These are phyloP conservation scores for Palythoa grandiflora DNA, from an alignment of 92 coral and sea anemone species.

Conservation along the genomic window DNA sequence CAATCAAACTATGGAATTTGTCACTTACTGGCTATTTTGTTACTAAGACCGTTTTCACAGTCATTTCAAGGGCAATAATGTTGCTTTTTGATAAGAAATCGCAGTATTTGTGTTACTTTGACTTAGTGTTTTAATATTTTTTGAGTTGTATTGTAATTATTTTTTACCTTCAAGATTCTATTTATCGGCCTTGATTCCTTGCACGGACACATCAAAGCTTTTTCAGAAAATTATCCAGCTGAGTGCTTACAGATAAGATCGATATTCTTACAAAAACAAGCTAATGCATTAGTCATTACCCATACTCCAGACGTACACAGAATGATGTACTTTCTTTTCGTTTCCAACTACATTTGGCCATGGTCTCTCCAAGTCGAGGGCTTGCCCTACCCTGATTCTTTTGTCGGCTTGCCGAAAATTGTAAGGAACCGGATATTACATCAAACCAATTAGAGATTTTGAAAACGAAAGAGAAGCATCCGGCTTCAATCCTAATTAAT, in stretches of 20 bases:
- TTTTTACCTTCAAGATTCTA: too few species aligned
- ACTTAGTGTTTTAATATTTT: background rate
- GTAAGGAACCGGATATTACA: slow-evolving; percentile 5
- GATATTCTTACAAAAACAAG: too few species aligned
- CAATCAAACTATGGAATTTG: background rate
- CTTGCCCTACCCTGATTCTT: background rate
- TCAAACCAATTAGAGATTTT: background rate
- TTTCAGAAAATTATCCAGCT: too few species aligned
- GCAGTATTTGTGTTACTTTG: too few species aligned
- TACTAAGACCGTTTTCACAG: background rate
- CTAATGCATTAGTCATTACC: too few species aligned
- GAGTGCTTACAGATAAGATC: too few species aligned
- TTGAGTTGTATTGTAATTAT: too few species aligned
- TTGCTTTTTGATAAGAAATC: too few species aligned
- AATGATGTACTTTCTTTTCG: background rate
- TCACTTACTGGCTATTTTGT: background rate
- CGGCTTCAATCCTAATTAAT: background rate
- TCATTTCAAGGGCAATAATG: too few species aligned
- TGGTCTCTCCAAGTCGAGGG: background rate
- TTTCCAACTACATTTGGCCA: background rate
- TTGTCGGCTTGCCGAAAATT: background rate
- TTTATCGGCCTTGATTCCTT: too few species aligned
- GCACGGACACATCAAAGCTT: too few species aligned
- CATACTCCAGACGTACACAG: background rate
- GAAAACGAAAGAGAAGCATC: background rate